Evolutionary conservation across 2,113 vertebrate species (phyloP), one percentile per base, ranked within the genome.

Genomic region (Planiliza haematocheilus): DNA sequence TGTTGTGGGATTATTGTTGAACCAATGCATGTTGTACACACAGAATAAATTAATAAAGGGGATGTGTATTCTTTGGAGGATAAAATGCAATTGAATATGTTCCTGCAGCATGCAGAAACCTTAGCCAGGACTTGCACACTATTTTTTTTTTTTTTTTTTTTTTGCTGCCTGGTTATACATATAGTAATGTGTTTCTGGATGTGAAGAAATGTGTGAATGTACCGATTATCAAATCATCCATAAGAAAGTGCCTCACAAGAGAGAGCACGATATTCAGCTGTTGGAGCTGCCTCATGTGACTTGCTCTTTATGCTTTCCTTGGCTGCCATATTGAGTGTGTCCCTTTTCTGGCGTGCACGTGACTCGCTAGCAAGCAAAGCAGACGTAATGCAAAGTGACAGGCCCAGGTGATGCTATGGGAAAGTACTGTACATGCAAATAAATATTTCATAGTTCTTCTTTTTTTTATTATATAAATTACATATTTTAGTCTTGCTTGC

Each of bases 181-280:
- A 72, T 60, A 59, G 30, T 36, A 70, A 62, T 53, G 62, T 78
- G 74, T 78, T 74, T 67, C 76, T 67, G 39, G 16, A 77, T 81
- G 77, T 84, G 56, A 78, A 74, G 67, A 67, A 74, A 79, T 72
- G 85, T 83, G 84, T 79, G 69, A 86, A 76, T 85, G 61, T 68
- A 79, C 60, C 30, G 51, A 88, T 88, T 82, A 89, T 86, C 78
- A 88, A 91, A 80, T 77, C 83, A 80, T 87, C 87, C 81, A 77
- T 85, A 81, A 79, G 77, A 81, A 79, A 73, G 81, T 79, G 83
- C 87, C 66, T 88, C 84, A 82, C 58, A 9, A 74, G 70, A 85
- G 79, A 39, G 48, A 55, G 75, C 57, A 18, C 42, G 37, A 77
- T n/a, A n/a, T 60, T 86, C 72, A 79, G 81, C 75, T 83, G 76